Conservation (phyloP, 2,888 invertebrate genomes). For the Caenorhabditis sp. region DNA sequence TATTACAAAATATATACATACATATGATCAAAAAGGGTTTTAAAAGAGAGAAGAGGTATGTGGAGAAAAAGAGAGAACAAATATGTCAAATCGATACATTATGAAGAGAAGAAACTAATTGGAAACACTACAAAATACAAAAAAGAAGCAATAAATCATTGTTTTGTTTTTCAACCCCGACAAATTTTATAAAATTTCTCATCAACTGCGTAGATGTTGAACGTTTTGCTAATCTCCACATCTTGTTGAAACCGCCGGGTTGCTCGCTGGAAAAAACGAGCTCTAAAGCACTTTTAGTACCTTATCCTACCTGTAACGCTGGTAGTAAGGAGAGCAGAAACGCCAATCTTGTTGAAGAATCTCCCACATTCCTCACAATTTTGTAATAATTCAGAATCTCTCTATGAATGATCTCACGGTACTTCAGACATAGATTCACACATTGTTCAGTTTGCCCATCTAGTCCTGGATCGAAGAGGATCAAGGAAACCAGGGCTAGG, state of each 20-base stretch:
- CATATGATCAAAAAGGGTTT: too few species aligned
- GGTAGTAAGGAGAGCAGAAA: constrained; percentile 43
- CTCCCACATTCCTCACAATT: constrained; percentile 21
- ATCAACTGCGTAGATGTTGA: constrained; percentile 48
- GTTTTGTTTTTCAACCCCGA: constrained; percentile 44
- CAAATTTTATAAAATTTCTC: constrained; percentile 48
- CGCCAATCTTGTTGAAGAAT: constrained; percentile 40
- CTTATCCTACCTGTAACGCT: constrained; percentile 39
- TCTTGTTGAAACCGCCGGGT: constrained; percentile 53
- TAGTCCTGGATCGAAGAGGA: constrained; percentile 46
- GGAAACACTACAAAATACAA: too few species aligned
- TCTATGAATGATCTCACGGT: constrained; percentile 31
- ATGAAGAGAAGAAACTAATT: too few species aligned
- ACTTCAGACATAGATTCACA: constrained; percentile 19
- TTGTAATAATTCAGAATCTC: constrained; percentile 46
- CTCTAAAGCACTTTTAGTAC: too few species aligned
- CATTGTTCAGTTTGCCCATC: constrained; percentile 45
- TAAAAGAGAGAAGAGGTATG: too few species aligned
- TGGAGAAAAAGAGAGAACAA: too few species aligned
- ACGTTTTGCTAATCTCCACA: constrained; percentile 50
- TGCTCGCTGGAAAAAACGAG: constrained; percentile 43
- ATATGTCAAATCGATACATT: too few species aligned
- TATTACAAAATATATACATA: too few species aligned
- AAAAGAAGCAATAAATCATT: too few species aligned
- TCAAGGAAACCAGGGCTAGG: constrained; percentile 40